Evolutionary conservation across 2,113 vertebrate species (phyloP).

Genomic region (Sapajus apella): DNA sequence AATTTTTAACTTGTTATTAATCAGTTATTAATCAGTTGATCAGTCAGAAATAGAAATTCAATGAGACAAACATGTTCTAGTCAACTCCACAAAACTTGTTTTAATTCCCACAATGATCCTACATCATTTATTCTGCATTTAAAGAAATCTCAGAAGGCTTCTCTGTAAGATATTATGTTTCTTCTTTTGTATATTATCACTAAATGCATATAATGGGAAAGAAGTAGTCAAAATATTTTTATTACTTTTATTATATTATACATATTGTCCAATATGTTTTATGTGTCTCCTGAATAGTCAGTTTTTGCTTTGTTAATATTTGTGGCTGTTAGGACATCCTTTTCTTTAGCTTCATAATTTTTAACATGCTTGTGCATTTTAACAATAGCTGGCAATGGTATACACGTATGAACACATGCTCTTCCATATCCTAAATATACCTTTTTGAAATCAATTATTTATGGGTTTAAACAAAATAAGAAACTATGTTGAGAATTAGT

Average conservation of each 20-base stretch:
- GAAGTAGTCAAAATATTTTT: neutral
- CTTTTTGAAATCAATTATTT: neutral
- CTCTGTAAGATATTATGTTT: neutral
- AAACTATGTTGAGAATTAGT: neutral
- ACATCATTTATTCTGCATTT: neutral
- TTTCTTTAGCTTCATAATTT: neutral
- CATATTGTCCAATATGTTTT: neutral
- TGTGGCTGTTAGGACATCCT: neutral
- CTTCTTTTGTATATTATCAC: neutral
- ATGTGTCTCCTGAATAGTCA: neutral
- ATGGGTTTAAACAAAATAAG: neutral
- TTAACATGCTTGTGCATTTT: neutral
- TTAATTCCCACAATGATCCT: neutral
- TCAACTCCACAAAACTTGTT: neutral
- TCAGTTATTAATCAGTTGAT: neutral
- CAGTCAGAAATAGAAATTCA: conserved; percentile 23
- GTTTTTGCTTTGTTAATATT: neutral
- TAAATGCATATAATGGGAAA: neutral
- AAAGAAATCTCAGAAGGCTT: neutral
- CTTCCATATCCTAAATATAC: neutral
- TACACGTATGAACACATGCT: neutral
- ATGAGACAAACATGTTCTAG: neutral
- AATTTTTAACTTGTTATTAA: too few relatives aligned
- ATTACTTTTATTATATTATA: neutral
- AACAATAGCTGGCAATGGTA: neutral